phyloP scores from a whole-genome alignment of 2,888 invertebrate species.

The Miltochrista miniata region DNA sequence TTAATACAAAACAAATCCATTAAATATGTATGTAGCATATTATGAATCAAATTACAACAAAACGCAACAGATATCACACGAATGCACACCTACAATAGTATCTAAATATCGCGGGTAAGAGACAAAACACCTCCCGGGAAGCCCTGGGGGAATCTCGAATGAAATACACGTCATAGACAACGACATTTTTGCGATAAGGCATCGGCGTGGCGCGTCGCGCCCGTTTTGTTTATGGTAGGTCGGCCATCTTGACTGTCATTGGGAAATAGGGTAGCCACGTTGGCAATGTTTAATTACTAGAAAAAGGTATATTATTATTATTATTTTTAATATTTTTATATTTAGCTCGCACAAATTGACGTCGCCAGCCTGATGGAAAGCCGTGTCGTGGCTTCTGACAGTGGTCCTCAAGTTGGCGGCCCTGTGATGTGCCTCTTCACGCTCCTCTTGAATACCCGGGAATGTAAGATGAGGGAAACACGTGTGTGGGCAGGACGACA shows the following conservation, averaged over 20 bases:
- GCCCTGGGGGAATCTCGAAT: conserved; percentile 57
- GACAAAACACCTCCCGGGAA: conserved; percentile 49
- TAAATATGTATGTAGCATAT: conserved; percentile 2
- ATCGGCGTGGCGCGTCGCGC: conserved; percentile 34
- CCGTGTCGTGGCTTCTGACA: too few species aligned
- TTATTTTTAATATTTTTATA: conserved; percentile 21
- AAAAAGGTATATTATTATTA: too few species aligned
- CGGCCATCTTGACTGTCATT: conserved; percentile 57
- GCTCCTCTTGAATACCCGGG: too few species aligned
- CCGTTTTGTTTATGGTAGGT: conserved; percentile 61
- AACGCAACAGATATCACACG: conserved; percentile 23
- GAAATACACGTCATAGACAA: conserved; percentile 61
- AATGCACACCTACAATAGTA: conserved; percentile 39
- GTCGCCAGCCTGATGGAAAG: too few species aligned
- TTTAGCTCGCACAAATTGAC: conserved; percentile 11
- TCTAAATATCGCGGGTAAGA: conserved; percentile 41
- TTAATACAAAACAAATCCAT: conserved; percentile 10
- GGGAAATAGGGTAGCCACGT: conserved; percentile 34
- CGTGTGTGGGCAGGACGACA: too few species aligned
- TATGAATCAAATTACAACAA: conserved; percentile 15
- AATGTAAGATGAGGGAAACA: too few species aligned
- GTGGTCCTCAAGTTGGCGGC: too few species aligned
- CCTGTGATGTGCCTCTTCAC: too few species aligned
- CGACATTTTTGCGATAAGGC: conserved; percentile 71
- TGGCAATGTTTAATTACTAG: too few species aligned